Percentiles rank a stretch among this genome's conserved stretches.
Conservation (phyloP, 2,113 vertebrate genomes). For the Oxyura jamaicensis region DNA sequence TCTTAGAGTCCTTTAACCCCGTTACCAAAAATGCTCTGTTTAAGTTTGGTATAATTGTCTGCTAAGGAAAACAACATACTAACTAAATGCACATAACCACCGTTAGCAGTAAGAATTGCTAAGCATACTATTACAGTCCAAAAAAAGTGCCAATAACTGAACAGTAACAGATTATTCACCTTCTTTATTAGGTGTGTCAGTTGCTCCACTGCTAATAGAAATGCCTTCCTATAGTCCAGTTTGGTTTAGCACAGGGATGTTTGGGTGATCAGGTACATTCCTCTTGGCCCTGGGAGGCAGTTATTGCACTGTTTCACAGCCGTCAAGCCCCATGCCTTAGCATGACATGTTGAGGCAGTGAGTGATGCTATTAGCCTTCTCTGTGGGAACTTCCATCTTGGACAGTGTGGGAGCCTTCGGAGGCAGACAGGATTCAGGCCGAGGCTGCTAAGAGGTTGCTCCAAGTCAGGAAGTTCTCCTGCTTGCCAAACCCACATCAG, state of each 20-base stretch:
- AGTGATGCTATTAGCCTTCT: not conserved
- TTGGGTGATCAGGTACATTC: not conserved
- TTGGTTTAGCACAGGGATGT: slow-evolving; percentile 12
- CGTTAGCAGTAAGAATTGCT: slow-evolving; percentile 34
- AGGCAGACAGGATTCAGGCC: not conserved
- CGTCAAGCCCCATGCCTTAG: not conserved
- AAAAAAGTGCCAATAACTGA: not conserved
- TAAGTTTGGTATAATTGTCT: slow-evolving; percentile 59
- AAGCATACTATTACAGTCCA: not conserved
- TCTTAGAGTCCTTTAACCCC: slow-evolving; percentile 65
- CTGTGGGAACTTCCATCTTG: slow-evolving; percentile 19
- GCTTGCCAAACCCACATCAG: slow-evolving; percentile 41
- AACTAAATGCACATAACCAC: not conserved
- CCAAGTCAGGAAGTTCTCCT: not conserved
- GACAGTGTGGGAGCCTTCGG: not conserved
- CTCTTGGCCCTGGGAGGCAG: not conserved
- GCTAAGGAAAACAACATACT: slow-evolving; percentile 27
- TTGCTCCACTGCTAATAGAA: not conserved
- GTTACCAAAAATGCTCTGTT: slow-evolving; percentile 56
- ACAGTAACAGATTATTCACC: slow-evolving; percentile 26
- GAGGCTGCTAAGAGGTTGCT: not conserved
- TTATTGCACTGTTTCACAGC: not conserved
- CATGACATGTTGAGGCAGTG: fast-evolving
- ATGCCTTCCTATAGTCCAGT: slow-evolving; percentile 13
- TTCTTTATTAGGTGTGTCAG: not conserved